Base-by-base conservation (phyloP, 2,113 vertebrate genomes). In the Verasper variegatus region DNA sequence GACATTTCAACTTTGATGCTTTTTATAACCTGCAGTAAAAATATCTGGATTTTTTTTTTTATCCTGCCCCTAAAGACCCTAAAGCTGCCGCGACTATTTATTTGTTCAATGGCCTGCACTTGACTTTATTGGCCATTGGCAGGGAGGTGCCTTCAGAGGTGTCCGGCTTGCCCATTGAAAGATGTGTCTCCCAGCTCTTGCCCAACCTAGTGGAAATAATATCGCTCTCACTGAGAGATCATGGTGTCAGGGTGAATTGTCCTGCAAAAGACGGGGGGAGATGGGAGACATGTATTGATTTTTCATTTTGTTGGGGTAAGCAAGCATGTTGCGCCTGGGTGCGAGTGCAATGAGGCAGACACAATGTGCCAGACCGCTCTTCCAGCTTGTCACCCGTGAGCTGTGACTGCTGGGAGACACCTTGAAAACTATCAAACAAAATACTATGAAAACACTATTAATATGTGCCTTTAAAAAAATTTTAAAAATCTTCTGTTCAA, bases 291-390 rank as follows among this genome's bases (percentile, higher is more conserved):
- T 74, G 86, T 94, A 94, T 94, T 94, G 94, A 94, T 94, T 94
- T 94, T 94, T 94, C 91, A 92, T 94, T 94, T 92, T 92, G 93
- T 93, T 82, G 87, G 90, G 89, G 90, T 92, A 94, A 94, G 93
- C 90, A 91, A 91, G 92, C 92, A 91, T 94, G 92, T 89, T 90
- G 86, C 73, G 86, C 91, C 90, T 76, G 87, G 80, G 83, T 40
- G 91, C 80, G 71, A 81, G 88, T 89, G 93, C 94, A 93, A 88
- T 90, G 93, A 89, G 88, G 86, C 88, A 76, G 80, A 81, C 71
- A 81, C 24, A 86, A 92, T 84, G 89, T 86, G 86, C 81, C 45
- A 70, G 76, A 72, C 73, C 67, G 76, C 75, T 88, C 84, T 80
- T 66, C 58, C 57, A 75, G 88, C 88, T 81, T 78, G 86, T 91